Conservation (phyloP, 2,797 vertebrate species). For the Sebastes hubbsi region DNA sequence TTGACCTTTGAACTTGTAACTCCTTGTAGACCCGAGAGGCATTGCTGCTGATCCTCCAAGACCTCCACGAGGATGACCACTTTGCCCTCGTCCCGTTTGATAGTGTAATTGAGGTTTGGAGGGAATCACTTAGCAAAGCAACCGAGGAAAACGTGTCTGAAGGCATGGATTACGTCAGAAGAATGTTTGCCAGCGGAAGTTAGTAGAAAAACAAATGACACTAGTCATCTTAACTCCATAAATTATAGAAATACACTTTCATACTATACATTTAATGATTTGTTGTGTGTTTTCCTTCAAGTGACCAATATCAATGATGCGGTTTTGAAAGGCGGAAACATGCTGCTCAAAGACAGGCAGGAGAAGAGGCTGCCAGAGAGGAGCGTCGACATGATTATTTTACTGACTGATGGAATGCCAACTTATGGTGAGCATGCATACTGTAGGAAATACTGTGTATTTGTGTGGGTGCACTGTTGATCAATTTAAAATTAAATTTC, state of each 20-base stretch:
- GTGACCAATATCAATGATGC: slow-evolving; percentile 87
- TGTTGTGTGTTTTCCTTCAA: slow-evolving; percentile 42
- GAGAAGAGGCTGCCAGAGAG: slow-evolving; percentile 65
- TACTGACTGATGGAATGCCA: slow-evolving; percentile 93
- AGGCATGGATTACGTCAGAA: slow-evolving; percentile 70
- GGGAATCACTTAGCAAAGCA: slow-evolving; percentile 77
- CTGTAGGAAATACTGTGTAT: neutral
- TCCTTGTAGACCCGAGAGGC: slow-evolving; percentile 85
- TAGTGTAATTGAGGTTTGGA: slow-evolving; percentile 50
- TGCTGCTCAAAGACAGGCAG: slow-evolving; percentile 72
- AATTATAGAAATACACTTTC: neutral
- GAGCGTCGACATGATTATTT: slow-evolving; percentile 88
- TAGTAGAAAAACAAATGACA: slow-evolving; percentile 66
- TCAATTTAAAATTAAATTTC: neutral
- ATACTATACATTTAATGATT: neutral
- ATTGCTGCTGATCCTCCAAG: slow-evolving; percentile 85
- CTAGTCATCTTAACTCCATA: slow-evolving; percentile 64
- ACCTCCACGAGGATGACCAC: slow-evolving; percentile 82
- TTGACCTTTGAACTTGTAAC: slow-evolving; percentile 2
- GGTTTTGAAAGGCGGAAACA: slow-evolving; percentile 73
- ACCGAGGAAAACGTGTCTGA: slow-evolving; percentile 74
- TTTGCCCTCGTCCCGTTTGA: slow-evolving; percentile 87
- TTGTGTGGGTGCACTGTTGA: neutral
- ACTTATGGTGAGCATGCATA: slow-evolving; percentile 76
- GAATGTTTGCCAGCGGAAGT: slow-evolving; percentile 63